Evolutionary conservation across 2,888 invertebrate species (phyloP).

Genomic region (Campoplex capitator): DNA sequence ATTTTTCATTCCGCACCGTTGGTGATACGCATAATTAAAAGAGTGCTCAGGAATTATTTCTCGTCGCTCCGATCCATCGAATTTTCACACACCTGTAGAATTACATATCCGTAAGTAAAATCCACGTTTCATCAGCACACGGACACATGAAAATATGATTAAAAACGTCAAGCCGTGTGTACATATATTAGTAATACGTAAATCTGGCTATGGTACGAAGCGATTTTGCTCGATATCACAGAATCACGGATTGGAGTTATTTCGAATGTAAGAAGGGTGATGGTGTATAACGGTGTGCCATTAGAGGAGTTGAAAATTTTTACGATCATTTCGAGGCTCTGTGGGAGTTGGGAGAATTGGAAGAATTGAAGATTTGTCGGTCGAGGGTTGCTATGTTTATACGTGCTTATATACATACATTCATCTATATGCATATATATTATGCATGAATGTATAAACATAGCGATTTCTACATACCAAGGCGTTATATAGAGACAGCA

Average conservation of each 20-base stretch:
- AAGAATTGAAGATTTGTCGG: slow-evolving; percentile 66
- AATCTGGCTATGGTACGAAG: slow-evolving; percentile 13
- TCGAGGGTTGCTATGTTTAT: slow-evolving; percentile 50
- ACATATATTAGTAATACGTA: background rate
- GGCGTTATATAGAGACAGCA: slow-evolving; percentile 8
- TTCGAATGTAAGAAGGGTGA: slow-evolving; percentile 57
- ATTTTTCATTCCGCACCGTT: slow-evolving; percentile 47
- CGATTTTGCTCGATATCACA: slow-evolving; percentile 33
- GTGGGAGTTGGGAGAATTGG: slow-evolving; percentile 23
- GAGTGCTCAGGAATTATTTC: slow-evolving; percentile 38
- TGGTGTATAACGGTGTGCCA: slow-evolving; percentile 73
- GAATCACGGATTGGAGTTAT: slow-evolving; percentile 71
- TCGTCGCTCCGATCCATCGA: slow-evolving; percentile 26
- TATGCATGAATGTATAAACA: background rate
- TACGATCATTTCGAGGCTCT: slow-evolving; percentile 69
- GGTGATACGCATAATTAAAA: slow-evolving; percentile 57
- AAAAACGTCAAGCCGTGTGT: background rate
- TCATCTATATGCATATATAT: slow-evolving; percentile 3
- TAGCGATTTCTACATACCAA: slow-evolving; percentile 4
- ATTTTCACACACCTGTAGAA: background rate
- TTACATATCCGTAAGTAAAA: background rate
- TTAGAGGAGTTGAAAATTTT: slow-evolving; percentile 81
- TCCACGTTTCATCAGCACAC: background rate
- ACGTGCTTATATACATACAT: slow-evolving; percentile 13
- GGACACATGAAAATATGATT: background rate